Conservation (phyloP, 92 coral and sea anemone genomes). For the Montipora capitata region DNA sequence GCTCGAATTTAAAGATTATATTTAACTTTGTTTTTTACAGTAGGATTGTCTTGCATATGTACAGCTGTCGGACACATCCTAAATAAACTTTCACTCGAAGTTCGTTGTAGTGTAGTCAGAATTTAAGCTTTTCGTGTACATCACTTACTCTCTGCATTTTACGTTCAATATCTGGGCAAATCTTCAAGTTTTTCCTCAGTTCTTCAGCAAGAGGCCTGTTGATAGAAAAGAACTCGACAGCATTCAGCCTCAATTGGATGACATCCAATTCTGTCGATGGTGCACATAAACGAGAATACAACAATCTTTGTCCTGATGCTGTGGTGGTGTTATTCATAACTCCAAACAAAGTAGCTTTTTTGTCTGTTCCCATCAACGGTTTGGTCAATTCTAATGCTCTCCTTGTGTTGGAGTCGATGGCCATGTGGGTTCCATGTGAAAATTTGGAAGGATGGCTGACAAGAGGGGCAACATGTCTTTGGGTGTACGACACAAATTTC, state of each 20-base stretch:
- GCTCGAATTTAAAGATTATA: no score
- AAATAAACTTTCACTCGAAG: no score
- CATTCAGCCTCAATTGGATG: constrained; percentile 68
- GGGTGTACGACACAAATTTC: constrained; percentile 85
- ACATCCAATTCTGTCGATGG: constrained; percentile 79
- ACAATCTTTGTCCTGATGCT: constrained; percentile 84
- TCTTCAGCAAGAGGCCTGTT: constrained; percentile 81
- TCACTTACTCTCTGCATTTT: constrained; percentile 82
- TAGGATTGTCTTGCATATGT: no score
- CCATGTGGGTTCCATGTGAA: constrained; percentile 89
- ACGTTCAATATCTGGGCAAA: constrained; percentile 88
- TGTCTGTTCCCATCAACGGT: constrained; percentile 80
- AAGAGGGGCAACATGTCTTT: constrained; percentile 81
- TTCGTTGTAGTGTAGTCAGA: no score
- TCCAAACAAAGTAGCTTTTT: constrained; percentile 90
- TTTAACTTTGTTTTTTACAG: no score
- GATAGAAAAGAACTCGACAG: constrained; percentile 79
- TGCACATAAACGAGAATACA: constrained; percentile 81
- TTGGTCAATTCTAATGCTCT: constrained; percentile 83
- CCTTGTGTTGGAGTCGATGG: constrained; percentile 88
- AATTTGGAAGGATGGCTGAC: constrained; percentile 79
- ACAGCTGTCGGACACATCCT: no score
- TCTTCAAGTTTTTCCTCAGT: constrained; percentile 75
- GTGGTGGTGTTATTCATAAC: constrained; percentile 86
- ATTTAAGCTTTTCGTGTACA: no score